Conservation (phyloP, 2,888 invertebrate genomes). For the Drosophila borealis region DNA sequence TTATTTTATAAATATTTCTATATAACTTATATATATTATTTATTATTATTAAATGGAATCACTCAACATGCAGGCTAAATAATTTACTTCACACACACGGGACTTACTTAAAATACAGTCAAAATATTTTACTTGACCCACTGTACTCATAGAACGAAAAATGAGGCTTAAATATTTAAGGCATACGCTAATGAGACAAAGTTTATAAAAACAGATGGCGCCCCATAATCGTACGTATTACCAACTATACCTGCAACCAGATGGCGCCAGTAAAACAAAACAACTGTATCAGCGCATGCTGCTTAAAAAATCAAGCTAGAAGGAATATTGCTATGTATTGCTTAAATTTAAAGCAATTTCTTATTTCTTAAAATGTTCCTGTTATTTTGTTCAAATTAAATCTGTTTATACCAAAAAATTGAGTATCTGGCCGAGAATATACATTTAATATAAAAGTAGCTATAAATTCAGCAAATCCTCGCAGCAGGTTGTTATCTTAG, state of each 20-base stretch:
- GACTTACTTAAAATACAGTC: background rate
- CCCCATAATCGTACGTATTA: background rate
- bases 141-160: background rate
- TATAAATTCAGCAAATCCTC: background rate
- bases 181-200: background rate
- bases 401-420: no score
- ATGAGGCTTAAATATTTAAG: background rate
- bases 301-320: no score
- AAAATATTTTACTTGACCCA: background rate
- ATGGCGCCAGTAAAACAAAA: background rate
- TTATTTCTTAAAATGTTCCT: no score
- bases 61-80: no score
- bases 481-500: slow-evolving; percentile 1
- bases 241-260: background rate
- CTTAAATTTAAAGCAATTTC: no score
- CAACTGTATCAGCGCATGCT: no score
- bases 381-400: no score
- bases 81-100: no score
- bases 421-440: no score
- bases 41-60: background rate
- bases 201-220: background rate
- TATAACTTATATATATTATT: background rate
- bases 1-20: background rate
- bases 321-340: no score
- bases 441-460: background rate